Percentiles rank a stretch among this genome's conserved stretches.
Evolutionary conservation across 2,797 vertebrate genomes (phyloP).

Genomic region (Micropoecilia bifurca): DNA sequence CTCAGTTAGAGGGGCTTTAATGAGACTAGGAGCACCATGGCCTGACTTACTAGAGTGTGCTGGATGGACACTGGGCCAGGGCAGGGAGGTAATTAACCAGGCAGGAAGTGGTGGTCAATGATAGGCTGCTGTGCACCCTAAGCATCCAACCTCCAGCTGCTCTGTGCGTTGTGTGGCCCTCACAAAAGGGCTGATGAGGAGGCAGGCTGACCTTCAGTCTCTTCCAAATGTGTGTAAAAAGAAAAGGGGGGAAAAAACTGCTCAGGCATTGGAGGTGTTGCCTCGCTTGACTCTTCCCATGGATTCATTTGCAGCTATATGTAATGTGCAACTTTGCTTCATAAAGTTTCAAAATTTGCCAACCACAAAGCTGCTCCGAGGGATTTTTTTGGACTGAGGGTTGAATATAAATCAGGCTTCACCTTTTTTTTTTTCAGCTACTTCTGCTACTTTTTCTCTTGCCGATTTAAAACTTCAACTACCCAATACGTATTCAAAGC

Average conservation of each 20-base stretch:
- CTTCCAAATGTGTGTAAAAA: constrained; percentile 68
- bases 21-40: constrained; percentile 74
- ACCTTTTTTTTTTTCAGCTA: constrained; percentile 51
- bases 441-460: constrained; percentile 38
- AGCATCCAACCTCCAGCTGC: constrained; percentile 73
- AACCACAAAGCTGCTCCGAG: constrained; percentile 58
- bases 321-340: constrained; percentile 44
- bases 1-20: constrained; percentile 76
- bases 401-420: constrained; percentile 71
- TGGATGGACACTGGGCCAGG: constrained; percentile 69
- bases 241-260: constrained; percentile 46
- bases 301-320: constrained; percentile 53
- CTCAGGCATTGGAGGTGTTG: constrained; percentile 69
- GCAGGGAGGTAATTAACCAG: constrained; percentile 81
- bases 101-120: constrained; percentile 79
- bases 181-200: constrained; percentile 77
- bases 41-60: constrained; percentile 79
- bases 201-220: constrained; percentile 78
- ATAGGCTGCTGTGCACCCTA: constrained; percentile 64
- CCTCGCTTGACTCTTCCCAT: constrained; percentile 34
- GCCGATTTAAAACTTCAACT: constrained; percentile 47
- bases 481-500: constrained; percentile 33
- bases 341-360: constrained; percentile 65
- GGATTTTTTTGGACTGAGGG: constrained; percentile 51
- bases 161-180: constrained; percentile 56